Evolutionary conservation across 2,797 vertebrate genomes (phyloP), one percentile per base, ranked within the genome.

Genomic region (Characodon lateralis): DNA sequence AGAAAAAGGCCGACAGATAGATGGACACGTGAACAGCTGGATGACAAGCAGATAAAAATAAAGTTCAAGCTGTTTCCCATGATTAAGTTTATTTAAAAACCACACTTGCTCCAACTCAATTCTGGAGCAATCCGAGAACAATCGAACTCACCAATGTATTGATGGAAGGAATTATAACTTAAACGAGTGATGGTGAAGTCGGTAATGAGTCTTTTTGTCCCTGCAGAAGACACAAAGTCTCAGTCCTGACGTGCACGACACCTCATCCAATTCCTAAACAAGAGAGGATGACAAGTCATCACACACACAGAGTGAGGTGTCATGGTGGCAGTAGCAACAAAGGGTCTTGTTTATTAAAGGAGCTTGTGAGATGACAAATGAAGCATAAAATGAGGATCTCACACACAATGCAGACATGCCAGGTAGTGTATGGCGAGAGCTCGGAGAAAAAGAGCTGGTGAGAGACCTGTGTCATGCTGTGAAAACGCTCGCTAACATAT

Each of bases 321-420:
- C 78, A 26, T 58, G 58, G 74, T 76, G 70, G 46, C 71, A 48
- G 76, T 76, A 18, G 82, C 88, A 81, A 81, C 88, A 89, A 85
- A 87, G 79, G 79, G 59, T 86, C 84, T 87, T 92, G 91, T 93
- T 95, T 93, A 94, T 93, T 92, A 93, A 94, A 87, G 70, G 86
- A 80, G 89, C 87, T 80, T 43, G 87, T 83, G 87, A 88, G 85
- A 87, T 28, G 53, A 88, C 90, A 91, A 94, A 94, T 92, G 89
- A 93, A 93, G 89, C 88, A 80, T 94, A 92, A 95, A 94, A 94
- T 93, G 89, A 94, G 87, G 81, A 85, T 86, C 86, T 89, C 59
- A 20, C 72, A 75, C 91, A 80, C 82, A 73, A 89, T 85, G 83
- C 78, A 88, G 85, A 91, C 81, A 72, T 84, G 84, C 53, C 91